Base-by-base conservation (phyloP, 1,140 invertebrate genomes). In the Watersipora subatra region DNA sequence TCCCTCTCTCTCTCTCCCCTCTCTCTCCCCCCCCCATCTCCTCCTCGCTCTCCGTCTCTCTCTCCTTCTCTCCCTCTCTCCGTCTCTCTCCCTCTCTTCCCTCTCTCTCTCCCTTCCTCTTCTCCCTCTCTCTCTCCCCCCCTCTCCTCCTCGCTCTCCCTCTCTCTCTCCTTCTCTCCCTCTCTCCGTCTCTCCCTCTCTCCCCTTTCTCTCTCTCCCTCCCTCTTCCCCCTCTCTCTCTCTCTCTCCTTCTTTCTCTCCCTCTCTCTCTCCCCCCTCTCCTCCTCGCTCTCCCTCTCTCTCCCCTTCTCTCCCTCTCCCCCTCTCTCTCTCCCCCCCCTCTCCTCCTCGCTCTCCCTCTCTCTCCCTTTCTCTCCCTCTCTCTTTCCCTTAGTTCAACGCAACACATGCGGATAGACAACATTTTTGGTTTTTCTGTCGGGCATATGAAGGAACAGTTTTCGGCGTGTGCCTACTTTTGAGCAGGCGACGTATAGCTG, bases 1-100 rank as follows among this genome's bases (percentile, higher is more conserved):
- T 67, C 65, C 67, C 26, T 55, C 28, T 57, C 64, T 24, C 59
- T 65, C 57, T 67, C 65, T 28, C 57, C 65, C 22, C 61, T 56
- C 25, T 67, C 65, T 22, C 20, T 46, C 29, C n/a, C 28, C n/a
- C n/a, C n/a, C n/a, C n/a, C n/a, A n/a, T n/a, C n/a, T n/a, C n/a
- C n/a, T n/a, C n/a, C n/a, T n/a, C n/a, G n/a, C n/a, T n/a, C n/a
- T n/a, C n/a, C n/a, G n/a, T n/a, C n/a, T n/a, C n/a, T n/a, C n/a
- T n/a, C 27, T 59, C 34, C n/a, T 64, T n/a, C 20, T 58, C 27
- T 7, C 15, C 26, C 1, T 62, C 26, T 24, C 28, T 1, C 24
- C 28, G 57, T 22, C 63, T 25, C 1, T 63, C 34, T 22, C 55
- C 20, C 59, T 17, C 34, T 55, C 34, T 55, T n/a, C 12, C 34